Evolutionary conservation across 2,113 vertebrate genomes (phyloP).

Genomic region (Mormyrus lacerda): DNA sequence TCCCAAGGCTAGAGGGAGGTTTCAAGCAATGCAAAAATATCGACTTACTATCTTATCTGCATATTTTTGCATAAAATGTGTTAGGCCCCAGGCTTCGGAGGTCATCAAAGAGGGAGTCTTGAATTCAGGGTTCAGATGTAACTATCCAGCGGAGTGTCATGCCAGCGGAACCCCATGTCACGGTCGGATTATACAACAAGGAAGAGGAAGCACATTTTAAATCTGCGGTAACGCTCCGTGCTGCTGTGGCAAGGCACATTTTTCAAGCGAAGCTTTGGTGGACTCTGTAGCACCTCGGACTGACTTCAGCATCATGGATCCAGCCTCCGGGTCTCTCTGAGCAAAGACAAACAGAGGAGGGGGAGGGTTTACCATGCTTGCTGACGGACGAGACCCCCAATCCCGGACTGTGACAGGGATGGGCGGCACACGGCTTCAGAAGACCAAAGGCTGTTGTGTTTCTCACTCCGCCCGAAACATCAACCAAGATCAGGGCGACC

Average conservation of each 20-base stretch:
- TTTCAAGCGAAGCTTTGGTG: background rate
- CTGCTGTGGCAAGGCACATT: background rate
- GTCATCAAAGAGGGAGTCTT: background rate
- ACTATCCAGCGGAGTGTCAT: background rate
- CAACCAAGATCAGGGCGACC: background rate
- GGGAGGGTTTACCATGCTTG: background rate
- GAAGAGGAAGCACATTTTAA: background rate
- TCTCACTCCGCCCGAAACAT: background rate
- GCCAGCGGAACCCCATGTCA: background rate
- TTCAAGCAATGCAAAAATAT: background rate
- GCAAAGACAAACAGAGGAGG: background rate
- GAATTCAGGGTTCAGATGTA: background rate
- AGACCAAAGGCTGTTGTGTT: background rate
- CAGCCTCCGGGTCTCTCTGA: background rate
- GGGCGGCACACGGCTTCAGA: background rate
- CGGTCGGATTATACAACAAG: background rate
- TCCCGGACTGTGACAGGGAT: background rate
- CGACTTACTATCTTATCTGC: background rate
- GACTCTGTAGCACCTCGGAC: background rate
- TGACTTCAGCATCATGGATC: background rate
- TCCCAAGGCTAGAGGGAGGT: background rate
- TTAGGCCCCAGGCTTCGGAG: background rate
- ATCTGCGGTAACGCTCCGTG: background rate
- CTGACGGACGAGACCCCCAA: background rate
- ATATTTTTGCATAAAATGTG: slow-evolving; percentile 9